Base-by-base conservation (phyloP, 1,140 invertebrate genomes). In the Dendroctonus valens region DNA sequence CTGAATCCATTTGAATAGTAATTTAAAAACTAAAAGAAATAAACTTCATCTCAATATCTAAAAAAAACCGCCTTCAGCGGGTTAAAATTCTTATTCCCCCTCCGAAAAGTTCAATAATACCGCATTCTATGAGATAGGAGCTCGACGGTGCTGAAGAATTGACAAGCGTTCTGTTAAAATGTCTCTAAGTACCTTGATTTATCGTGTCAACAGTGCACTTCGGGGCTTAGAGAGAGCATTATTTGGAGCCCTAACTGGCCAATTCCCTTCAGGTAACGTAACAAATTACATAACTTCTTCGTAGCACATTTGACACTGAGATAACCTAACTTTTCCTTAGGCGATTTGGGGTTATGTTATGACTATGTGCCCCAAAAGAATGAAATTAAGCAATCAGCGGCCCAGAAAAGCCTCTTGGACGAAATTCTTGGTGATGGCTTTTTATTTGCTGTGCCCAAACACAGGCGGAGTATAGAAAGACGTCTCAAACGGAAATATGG, bases 381-480 rank as follows among this genome's bases (percentile, higher is more conserved):
- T 6, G 14, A 38, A 41, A 40, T 54, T 4, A 0, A 52, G 6
- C 15, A 66, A 66, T 38, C 26, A 44, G 7, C 12, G 9, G n/a
- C 7, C 3, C 42, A 59, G 15, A 59, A 46, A 8, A 41, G 60
- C n/a, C 5, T 62, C 4, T 51, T 90, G 5, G 85, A 85, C 72
- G 83, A 89, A 65, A 77, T 90, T 9, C 74, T 89, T 12, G 84
- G 83, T 5, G 84, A 92, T 82, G 89, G 88, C n/a, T 83, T 94
- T 75, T 72, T 95, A 12, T 90, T 86, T 83, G 93, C 87, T 64
- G 92, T 91, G 3, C 94, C 93, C 0, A 92, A 89, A 73, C 82
- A 83, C 55, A 81, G 93, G 74, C 80, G 91, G 70, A 85, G 88
- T 1, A 61, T 92, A 41, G 92, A 95, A 74, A 89, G 82, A 77